Evolutionary conservation across 1,140 invertebrate species (phyloP).

Genomic region (Antheraea pernyi): DNA sequence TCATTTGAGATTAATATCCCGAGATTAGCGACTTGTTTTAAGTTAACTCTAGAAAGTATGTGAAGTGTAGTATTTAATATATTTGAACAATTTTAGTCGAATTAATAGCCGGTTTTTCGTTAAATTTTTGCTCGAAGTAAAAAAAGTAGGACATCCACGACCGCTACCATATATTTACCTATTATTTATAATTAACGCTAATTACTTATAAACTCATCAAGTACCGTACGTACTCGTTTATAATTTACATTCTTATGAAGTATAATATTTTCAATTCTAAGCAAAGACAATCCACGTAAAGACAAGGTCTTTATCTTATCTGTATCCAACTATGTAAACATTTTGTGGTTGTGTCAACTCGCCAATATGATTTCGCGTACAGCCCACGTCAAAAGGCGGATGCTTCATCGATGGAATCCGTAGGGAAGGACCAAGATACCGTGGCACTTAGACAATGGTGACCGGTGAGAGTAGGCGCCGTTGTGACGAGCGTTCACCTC

Average conservation of each 20-base stretch:
- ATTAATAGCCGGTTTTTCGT: not conserved
- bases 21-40: constrained; percentile 8
- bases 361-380: constrained; percentile 54
- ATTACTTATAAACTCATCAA: constrained; percentile 34
- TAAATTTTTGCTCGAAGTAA: not conserved
- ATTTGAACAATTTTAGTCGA: constrained; percentile 6
- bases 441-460: constrained; percentile 76
- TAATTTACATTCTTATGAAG: constrained; percentile 28
- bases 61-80: constrained; percentile 18
- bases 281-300: constrained; percentile 25
- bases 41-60: constrained; percentile 3
- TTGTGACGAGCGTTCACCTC: constrained; percentile 75
- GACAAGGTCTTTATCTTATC: constrained; percentile 53
- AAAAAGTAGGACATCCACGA: constrained; percentile 23
- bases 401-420: constrained; percentile 70
- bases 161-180: constrained; percentile 8
- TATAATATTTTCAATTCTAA: constrained; percentile 9
- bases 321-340: constrained; percentile 60
- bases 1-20: not conserved
- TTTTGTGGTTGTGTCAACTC: constrained; percentile 51
- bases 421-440: constrained; percentile 76
- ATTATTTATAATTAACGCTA: constrained; percentile 25
- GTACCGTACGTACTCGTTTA: constrained; percentile 19
- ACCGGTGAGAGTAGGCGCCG: constrained; percentile 74
- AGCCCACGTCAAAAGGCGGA: constrained; percentile 53